These are phyloP conservation scores for Chymomyza costata DNA, from an alignment of 1,140 invertebrate species.

Conservation along the genomic window DNA sequence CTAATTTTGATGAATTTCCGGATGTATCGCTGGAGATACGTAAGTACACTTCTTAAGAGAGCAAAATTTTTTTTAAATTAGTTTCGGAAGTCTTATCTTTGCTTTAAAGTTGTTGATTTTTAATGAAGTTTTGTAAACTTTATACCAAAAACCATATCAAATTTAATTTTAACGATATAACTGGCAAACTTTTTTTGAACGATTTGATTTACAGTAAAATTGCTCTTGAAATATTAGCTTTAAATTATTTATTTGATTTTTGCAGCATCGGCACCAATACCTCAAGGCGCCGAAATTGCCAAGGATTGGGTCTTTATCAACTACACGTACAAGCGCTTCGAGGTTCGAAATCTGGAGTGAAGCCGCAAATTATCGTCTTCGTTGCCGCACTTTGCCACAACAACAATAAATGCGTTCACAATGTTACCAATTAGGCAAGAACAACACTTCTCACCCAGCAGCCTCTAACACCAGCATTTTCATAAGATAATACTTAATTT, in stretches of 20 bases:
- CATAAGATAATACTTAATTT: conserved; percentile 55
- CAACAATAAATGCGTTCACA: background rate
- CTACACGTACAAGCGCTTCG: conserved; percentile 99
- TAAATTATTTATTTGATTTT: background rate
- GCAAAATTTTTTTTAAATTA: no score
- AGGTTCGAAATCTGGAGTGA: conserved; percentile 79
- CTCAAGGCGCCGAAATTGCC: conserved; percentile 88
- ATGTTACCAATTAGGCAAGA: background rate
- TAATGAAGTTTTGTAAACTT: no score
- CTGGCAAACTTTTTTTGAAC: no score
- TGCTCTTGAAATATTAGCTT: no score
- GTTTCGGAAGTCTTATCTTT: background rate
- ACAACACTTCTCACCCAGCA: conserved; percentile 12
- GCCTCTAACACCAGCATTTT: conserved; percentile 57
- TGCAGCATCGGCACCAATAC: conserved; percentile 86
- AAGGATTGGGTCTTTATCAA: conserved; percentile 99
- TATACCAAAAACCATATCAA: no score
- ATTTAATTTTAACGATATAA: no score
- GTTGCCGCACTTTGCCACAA: conserved; percentile 65
- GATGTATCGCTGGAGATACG: conserved; percentile 99
- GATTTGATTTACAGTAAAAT: no score
- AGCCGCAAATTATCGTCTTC: conserved; percentile 29
- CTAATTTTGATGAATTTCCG: conserved; percentile 99
- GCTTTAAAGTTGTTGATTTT: background rate
- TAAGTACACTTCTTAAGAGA: conserved; percentile 82